Evolutionary conservation across 2,113 vertebrate species (phyloP).

Genomic region (Falcunculus frontatus): DNA sequence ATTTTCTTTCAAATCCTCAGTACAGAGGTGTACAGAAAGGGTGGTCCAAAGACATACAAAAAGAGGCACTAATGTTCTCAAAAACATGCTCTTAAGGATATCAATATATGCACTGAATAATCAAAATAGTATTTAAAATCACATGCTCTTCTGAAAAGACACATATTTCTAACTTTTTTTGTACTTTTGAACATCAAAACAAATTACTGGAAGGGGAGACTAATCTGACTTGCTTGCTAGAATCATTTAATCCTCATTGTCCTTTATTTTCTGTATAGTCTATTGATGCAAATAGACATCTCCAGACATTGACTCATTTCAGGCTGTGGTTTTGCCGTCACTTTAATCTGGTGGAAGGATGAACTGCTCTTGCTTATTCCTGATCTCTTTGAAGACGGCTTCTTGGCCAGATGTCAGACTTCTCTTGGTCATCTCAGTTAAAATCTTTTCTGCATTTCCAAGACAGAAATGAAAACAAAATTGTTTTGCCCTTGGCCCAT

Average conservation of each 20-base stretch:
- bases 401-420: background rate
- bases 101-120: background rate
- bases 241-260: background rate
- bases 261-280: background rate
- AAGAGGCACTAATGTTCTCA: background rate
- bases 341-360: background rate
- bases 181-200: background rate
- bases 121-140: slow-evolving; percentile 5
- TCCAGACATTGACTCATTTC: background rate
- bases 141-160: background rate
- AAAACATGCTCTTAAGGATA: background rate
- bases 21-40: background rate
- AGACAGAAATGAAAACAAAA: background rate
- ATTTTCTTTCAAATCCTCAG: background rate
- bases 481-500: background rate
- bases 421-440: background rate
- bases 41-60: background rate
- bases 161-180: background rate
- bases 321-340: background rate
- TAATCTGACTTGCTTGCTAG: background rate
- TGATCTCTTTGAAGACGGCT: background rate
- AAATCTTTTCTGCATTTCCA: background rate
- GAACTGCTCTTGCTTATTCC: background rate
- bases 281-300: background rate
- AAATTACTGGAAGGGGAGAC: background rate